Percentiles rank a stretch among this genome's conserved stretches.
These are phyloP conservation scores for Astyanax mexicanus DNA, from an alignment of 2,797 vertebrate species.

Conservation along the genomic window DNA sequence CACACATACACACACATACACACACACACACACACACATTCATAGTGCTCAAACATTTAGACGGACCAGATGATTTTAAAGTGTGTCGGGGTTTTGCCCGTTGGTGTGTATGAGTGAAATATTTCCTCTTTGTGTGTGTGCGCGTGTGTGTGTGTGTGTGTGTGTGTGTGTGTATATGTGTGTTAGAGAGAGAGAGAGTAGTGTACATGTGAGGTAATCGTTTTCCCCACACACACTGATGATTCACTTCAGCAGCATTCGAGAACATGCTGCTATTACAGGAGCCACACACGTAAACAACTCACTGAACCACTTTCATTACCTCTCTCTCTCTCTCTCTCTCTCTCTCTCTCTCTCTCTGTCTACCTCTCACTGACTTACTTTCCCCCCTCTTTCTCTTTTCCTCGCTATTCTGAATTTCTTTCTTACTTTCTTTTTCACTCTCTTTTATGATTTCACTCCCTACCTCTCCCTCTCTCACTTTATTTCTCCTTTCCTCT, in stretches of 20 bases:
- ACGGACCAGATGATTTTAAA: not conserved
- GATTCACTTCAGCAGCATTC: conserved; percentile 55
- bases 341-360: conserved; percentile 26
- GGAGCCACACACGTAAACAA: conserved; percentile 67
- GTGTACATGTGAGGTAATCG: conserved; percentile 55
- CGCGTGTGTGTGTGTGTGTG: conserved; percentile 29
- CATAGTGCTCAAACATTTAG: not conserved
- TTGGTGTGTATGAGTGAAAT: conserved; percentile 27
- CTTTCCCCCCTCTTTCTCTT: conserved; percentile 7
- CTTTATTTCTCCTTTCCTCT: not conserved
- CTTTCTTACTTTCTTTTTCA: not conserved
- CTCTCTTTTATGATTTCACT: not conserved
- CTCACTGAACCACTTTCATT: conserved; percentile 42
- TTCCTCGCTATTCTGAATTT: not conserved
- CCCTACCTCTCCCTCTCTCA: not conserved
- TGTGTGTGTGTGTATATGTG: conserved; percentile 24
- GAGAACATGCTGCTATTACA: conserved; percentile 55
- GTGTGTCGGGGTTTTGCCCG: not conserved
- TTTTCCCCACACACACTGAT: conserved; percentile 44
- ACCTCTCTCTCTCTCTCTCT: conserved; percentile 35
- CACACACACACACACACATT: conserved; percentile 24
- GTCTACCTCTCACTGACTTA: not conserved
- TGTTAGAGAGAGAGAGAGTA: no score
- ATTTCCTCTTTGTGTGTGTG: no score
- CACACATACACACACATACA: not conserved